These are phyloP conservation scores for Drosophila simulans DNA, from an alignment of 1,140 invertebrate species.

Conservation along the genomic window DNA sequence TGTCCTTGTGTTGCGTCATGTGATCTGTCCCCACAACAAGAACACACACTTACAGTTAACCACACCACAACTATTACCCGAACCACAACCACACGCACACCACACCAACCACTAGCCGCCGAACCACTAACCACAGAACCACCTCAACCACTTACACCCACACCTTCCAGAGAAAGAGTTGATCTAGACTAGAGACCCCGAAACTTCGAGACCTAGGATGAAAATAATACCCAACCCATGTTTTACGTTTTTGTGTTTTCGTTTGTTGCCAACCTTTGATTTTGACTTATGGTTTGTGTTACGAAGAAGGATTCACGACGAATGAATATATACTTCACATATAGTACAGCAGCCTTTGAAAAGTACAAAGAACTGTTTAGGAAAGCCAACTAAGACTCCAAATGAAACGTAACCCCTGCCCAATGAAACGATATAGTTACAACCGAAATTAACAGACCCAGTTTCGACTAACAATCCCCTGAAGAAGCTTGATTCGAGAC, in stretches of 20 bases:
- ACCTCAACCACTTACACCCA: constrained; percentile 24
- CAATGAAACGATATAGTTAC: constrained; percentile 3
- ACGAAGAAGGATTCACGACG: constrained; percentile 63
- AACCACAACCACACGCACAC: constrained; percentile 6
- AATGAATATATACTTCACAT: constrained; percentile 80
- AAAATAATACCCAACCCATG: constrained; percentile 38
- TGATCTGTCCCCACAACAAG: constrained; percentile 62
- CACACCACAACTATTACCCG: constrained; percentile 12
- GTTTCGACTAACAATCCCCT: constrained; percentile 29
- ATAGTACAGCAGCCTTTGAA: constrained; percentile 78
- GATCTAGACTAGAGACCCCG: constrained; percentile 47
- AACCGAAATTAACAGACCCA: constrained; percentile 12
- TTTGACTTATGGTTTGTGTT: constrained; percentile 57
- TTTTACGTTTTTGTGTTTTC: constrained; percentile 60
- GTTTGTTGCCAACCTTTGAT: constrained; percentile 54
- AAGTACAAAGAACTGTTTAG: constrained; percentile 45
- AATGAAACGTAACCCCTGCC: constrained; percentile 8
- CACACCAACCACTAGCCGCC: constrained; percentile 11
- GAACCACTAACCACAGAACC: constrained; percentile 11
- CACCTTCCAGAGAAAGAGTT: constrained; percentile 44
- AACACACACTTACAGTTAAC: constrained; percentile 24
- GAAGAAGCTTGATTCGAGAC: constrained; percentile 11
- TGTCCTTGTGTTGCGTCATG: constrained; percentile 74
- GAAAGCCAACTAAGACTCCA: constrained; percentile 36
- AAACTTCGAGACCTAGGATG: constrained; percentile 36